Percentiles rank a stretch among this genome's conserved stretches.
These are phyloP conservation scores for Drosophila parthenogenetica DNA, from an alignment of 2,888 invertebrate species.

Conservation along the genomic window DNA sequence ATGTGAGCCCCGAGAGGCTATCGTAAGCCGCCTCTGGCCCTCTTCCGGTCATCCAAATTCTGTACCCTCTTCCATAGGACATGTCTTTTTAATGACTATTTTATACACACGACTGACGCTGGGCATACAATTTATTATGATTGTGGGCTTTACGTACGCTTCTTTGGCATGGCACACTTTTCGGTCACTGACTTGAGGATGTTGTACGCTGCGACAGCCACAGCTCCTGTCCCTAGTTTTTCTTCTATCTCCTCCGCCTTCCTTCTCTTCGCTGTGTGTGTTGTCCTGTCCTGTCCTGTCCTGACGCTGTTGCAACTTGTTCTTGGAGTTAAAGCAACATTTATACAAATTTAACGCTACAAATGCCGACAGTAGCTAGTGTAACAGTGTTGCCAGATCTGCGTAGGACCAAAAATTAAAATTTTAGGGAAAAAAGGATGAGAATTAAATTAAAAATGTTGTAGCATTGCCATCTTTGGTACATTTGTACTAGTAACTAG, in stretches of 20 bases:
- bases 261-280: neutral
- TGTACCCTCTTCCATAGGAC: conserved; percentile 18
- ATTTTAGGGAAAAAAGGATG: no score
- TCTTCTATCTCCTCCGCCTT: neutral
- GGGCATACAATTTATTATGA: conserved; percentile 71
- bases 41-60: neutral
- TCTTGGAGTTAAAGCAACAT: conserved; percentile 9
- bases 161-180: conserved; percentile 40
- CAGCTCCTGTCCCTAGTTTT: neutral
- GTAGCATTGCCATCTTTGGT: no score
- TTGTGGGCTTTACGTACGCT: conserved; percentile 43
- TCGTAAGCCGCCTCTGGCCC: neutral
- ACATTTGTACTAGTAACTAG: no score
- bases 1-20: neutral
- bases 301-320: conserved; percentile 14
- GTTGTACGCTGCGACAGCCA: neutral
- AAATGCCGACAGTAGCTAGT: conserved; percentile 10
- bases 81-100: conserved; percentile 76
- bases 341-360: conserved; percentile 34
- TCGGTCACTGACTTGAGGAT: conserved; percentile 62
- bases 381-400: conserved; percentile 6
- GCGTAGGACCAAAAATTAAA: no score
- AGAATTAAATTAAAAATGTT: no score
- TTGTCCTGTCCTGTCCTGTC: neutral
- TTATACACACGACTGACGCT: conserved; percentile 75